Base-by-base conservation (phyloP, 2,888 invertebrate species). In the Dascillus cervinus region DNA sequence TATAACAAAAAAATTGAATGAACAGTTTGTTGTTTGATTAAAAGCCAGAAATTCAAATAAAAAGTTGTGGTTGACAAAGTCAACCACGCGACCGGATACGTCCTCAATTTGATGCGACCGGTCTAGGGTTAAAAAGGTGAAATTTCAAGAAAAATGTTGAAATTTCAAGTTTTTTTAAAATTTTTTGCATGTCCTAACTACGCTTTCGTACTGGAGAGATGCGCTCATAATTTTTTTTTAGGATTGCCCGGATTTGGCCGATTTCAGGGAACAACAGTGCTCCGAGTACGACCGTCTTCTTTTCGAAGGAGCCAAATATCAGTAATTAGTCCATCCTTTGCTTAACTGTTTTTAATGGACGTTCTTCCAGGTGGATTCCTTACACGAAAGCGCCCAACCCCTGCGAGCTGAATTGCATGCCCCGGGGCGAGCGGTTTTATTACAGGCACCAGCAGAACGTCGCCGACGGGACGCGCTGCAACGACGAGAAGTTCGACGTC, bases 341-440 rank as follows among this genome's bases (percentile, higher is more conserved):
- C 13, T 8, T 25, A 41, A 3, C 31, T 25, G 5, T 11, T 19
- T 12, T 4, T n/a, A n/a, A n/a, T n/a, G n/a, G n/a, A n/a, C n/a
- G n/a, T n/a, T n/a, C n/a, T n/a, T n/a, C n/a, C n/a, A 86, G 83
- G 48, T 91, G 91, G 91, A 73, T 88, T 37, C 91, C 91, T 0
- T 91, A 89, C 62, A 83, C 79, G 22, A 86, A 84, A 56, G 87
- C 84, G 3, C 79, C 82, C 8, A 89, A 90, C 61, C 86, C 86
- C 12, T 98, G 97, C 64, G 92, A 95, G 63, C 69, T 97, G 52
- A 92, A 91, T 66, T 97, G 97, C 66, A 90, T 89, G 84, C 94
- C 96, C 1, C 76, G 76, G 38, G 86, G 85, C 1, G 90, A 90
- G 58, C 73, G 88, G 39, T 92, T 96, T 67, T 95, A 94, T 69